A percentile compares a stretch with the other conserved stretches of the same genome.
Conservation (phyloP, 1,140 invertebrate species). For the Sarcophaga bullata region DNA sequence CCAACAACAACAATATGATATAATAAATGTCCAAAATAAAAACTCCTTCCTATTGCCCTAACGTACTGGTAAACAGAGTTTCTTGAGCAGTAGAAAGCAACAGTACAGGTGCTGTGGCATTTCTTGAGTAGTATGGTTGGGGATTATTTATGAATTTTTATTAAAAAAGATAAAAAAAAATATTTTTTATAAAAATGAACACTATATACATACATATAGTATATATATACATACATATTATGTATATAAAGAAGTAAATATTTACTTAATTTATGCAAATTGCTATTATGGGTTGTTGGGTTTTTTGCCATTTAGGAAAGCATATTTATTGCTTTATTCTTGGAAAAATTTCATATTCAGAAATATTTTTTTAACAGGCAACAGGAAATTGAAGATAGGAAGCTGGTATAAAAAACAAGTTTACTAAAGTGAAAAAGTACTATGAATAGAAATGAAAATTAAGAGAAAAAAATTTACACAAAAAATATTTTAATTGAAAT, state of each 20-base stretch:
- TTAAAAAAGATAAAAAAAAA: neutral
- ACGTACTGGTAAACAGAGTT: neutral
- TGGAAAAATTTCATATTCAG: neutral
- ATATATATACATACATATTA: neutral
- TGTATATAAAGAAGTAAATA: neutral
- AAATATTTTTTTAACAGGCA: neutral
- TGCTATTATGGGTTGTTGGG: neutral
- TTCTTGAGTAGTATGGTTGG: too few species aligned
- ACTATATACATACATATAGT: neutral
- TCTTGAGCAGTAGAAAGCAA: neutral
- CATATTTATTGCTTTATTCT: neutral
- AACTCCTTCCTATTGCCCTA: too few species aligned
- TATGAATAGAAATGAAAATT: too few species aligned
- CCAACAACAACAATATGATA: neutral
- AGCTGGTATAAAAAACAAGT: too few species aligned
- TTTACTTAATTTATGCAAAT: neutral
- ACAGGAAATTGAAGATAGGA: neutral
- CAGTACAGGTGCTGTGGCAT: neutral
- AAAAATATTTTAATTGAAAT: too few species aligned
- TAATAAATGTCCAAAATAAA: neutral
- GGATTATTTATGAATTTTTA: too few species aligned
- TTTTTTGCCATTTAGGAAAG: neutral
- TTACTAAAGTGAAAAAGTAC: too few species aligned
- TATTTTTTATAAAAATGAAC: neutral
- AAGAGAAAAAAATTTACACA: too few species aligned